A percentile compares a stretch with the other conserved stretches of the same genome.
These are phyloP conservation scores for Cepaea hortensis DNA, from an alignment of 2,888 invertebrate species.

Conservation along the genomic window DNA sequence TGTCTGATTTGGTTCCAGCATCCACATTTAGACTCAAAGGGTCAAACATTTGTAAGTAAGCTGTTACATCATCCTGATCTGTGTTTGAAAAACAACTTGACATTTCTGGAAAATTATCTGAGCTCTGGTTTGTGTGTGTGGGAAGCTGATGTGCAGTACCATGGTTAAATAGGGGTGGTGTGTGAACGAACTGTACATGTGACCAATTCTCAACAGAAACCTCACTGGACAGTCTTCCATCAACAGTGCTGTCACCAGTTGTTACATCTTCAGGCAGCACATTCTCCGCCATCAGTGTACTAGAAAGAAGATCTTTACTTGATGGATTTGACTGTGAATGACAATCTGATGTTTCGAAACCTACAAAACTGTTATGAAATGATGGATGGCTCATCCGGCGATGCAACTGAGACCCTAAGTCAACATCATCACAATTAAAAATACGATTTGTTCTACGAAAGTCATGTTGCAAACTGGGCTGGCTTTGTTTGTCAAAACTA, in stretches of 20 bases:
- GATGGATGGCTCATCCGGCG: slow-evolving; percentile 24
- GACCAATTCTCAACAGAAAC: not conserved
- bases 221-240: not conserved
- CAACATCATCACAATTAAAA: slow-evolving; percentile 1
- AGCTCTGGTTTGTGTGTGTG: not conserved
- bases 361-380: slow-evolving; percentile 1
- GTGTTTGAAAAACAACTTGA: slow-evolving; percentile 50
- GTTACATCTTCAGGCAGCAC: not conserved
- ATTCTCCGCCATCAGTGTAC: not conserved
- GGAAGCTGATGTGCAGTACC: slow-evolving; percentile 24
- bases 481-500: slow-evolving; percentile 1
- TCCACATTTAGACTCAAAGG: slow-evolving; percentile 40
- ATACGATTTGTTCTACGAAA: not conserved
- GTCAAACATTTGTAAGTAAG: slow-evolving; percentile 51
- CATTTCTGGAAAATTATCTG: slow-evolving; percentile 7
- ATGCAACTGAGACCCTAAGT: not conserved
- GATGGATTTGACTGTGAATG: slow-evolving; percentile 18
- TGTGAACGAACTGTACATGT: not conserved
- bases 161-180: slow-evolving; percentile 38
- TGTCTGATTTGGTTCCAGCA: slow-evolving; percentile 36
- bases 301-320: not conserved
- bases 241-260: not conserved
- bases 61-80: slow-evolving; percentile 34
- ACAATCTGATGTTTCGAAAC: not conserved
- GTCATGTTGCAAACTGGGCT: slow-evolving; percentile 8